Conservation (phyloP, 2,113 vertebrate genomes). For the Trogon melanurus region DNA sequence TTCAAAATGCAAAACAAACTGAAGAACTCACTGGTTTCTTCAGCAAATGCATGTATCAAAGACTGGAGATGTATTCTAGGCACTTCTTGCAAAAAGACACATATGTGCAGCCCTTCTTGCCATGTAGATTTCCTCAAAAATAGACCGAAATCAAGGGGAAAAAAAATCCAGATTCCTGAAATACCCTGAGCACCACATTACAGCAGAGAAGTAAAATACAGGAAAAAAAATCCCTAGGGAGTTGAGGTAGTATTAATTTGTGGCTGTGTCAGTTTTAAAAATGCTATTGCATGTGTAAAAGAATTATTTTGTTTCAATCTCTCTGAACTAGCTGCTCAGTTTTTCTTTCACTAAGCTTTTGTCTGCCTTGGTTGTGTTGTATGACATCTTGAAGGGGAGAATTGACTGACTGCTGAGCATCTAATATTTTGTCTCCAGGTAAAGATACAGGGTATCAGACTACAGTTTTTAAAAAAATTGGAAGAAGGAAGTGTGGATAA, state of each 20-base stretch:
- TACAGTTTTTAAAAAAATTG: neutral
- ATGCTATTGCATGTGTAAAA: fast-evolving
- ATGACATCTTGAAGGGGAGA: neutral
- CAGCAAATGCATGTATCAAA: neutral
- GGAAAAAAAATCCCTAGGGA: neutral
- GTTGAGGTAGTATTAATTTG: neutral
- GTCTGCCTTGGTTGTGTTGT: neutral
- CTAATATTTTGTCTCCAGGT: neutral
- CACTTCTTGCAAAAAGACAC: neutral
- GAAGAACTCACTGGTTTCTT: neutral
- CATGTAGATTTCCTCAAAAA: neutral
- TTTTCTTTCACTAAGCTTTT: neutral
- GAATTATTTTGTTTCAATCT: neutral
- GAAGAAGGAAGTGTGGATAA: neutral
- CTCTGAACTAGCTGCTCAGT: neutral
- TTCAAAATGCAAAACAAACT: neutral
- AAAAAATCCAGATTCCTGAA: neutral
- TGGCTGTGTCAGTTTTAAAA: neutral
- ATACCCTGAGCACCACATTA: neutral
- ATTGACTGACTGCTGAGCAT: neutral
- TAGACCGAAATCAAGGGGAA: neutral
- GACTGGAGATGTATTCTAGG: neutral
- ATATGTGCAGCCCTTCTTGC: neutral
- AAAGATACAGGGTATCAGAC: neutral
- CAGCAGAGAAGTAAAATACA: neutral